A percentile compares a stretch with the other conserved stretches of the same genome.
phyloP scores from a whole-genome alignment of 2,888 invertebrate genomes.

The Cantharis rufa region DNA sequence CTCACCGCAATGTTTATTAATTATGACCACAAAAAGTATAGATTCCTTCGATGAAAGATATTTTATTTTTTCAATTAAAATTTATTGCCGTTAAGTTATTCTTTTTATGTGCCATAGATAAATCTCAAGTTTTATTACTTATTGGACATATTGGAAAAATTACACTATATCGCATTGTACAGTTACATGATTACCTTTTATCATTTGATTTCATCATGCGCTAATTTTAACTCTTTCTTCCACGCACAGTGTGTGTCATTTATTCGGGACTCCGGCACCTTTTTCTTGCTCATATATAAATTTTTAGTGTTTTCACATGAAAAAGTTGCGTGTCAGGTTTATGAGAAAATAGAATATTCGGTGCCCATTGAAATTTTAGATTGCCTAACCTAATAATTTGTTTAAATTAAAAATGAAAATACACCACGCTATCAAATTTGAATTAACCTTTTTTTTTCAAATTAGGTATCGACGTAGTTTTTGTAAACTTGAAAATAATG shows the following conservation, averaged over 20 bases:
- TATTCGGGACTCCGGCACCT: background rate
- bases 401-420: background rate
- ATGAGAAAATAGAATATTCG: background rate
- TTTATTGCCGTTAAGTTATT: background rate
- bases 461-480: background rate
- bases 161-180: background rate
- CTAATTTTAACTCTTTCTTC: background rate
- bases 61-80: background rate
- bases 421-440: background rate
- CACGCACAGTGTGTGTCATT: background rate
- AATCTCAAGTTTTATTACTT: background rate
- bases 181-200: background rate
- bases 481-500: background rate
- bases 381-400: background rate
- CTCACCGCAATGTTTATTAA: background rate
- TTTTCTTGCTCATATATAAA: background rate
- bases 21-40: background rate
- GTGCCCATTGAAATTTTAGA: background rate
- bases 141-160: background rate
- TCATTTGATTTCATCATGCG: background rate
- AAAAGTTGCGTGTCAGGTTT: background rate
- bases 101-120: background rate
- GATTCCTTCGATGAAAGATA: background rate
- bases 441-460: background rate
- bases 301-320: background rate